Evolutionary conservation across 2,888 invertebrate species (phyloP).

Genomic region (Pocota personata): DNA sequence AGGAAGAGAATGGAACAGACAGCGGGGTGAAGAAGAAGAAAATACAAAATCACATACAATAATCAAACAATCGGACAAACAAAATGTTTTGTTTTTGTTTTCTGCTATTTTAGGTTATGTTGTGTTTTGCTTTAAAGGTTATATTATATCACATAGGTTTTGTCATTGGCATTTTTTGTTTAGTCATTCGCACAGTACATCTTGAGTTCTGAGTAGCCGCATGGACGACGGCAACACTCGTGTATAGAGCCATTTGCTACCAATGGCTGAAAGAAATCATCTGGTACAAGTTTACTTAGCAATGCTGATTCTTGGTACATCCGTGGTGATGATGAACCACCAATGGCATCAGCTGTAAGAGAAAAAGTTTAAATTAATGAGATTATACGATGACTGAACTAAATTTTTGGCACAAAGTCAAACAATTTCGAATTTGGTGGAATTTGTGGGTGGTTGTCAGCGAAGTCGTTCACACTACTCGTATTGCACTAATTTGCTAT

Average conservation of each 20-base stretch:
- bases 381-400: too few relatives aligned
- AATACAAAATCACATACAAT: slow-evolving; percentile 31
- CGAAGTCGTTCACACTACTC: too few relatives aligned
- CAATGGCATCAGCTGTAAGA: slow-evolving; percentile 75
- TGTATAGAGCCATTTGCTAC: slow-evolving; percentile 77
- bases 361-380: not conserved
- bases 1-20: not conserved
- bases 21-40: not conserved
- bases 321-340: slow-evolving; percentile 56
- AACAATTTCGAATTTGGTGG: not conserved
- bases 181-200: slow-evolving; percentile 78
- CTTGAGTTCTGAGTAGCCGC: slow-evolving; percentile 78
- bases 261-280: slow-evolving; percentile 76
- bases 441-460: too few relatives aligned
- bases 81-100: slow-evolving; percentile 10
- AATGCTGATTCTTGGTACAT: slow-evolving; percentile 58
- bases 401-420: not conserved
- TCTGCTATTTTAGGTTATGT: not conserved
- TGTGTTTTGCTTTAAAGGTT: slow-evolving; percentile 21
- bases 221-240: slow-evolving; percentile 79
- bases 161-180: slow-evolving; percentile 34
- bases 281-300: slow-evolving; percentile 76
- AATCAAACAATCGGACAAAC: not conserved
- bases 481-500: too few relatives aligned
- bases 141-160: slow-evolving; percentile 67